Evolutionary conservation across 1,140 invertebrate species (phyloP), one percentile per base, ranked within the genome.

Genomic region (Luehdorfia chinensis): DNA sequence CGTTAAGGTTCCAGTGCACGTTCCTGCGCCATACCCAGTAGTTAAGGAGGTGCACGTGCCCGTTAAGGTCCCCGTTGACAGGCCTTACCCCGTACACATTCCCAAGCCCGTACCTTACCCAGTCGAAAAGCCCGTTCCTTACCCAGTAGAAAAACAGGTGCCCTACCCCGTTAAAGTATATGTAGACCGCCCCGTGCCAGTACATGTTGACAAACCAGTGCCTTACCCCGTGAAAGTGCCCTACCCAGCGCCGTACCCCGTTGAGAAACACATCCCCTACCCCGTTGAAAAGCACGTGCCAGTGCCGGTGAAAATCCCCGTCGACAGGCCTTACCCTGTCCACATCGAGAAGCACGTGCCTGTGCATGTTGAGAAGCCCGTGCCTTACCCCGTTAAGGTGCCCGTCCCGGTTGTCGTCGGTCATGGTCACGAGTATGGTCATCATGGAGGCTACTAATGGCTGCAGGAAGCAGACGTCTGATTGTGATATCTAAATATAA

Each of bases 71-170:
- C 90, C 87, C 56, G 92, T 93, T 46, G 92, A 93, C 57, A 90
- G 90, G 59, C 93, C 93, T 1, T 93, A 93, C 77, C 92, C 92
- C 23, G 93, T 94, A 52, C 90, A 92, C 12, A 90, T 93, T 14
- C 90, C 92, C 62, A 93, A 91, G 53, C 90, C 87, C 16, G 81
- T 90, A 23, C 90, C 89, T 31, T 86, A 88, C 49, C 89, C 90
- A 25, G 91, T 92, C 2, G 90, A 92, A 63, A 90, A 93, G 48
- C 92, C 91, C 37, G 89, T 93, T 11, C 92, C 90, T 25, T 91
- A 91, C 74, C 90, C 92, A 55, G 90, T 93, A 9, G 90, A 92
- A 60, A 93, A 91, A 64, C 86, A 87, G 14, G 90, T 93, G 8
- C 91, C 89, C 33, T 89, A 90, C 66, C 88, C 90, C 64, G 90